Evolutionary conservation across 2,113 vertebrate species (phyloP), one percentile per base, ranked within the genome.

Genomic region (Malurus alboscapulatus): DNA sequence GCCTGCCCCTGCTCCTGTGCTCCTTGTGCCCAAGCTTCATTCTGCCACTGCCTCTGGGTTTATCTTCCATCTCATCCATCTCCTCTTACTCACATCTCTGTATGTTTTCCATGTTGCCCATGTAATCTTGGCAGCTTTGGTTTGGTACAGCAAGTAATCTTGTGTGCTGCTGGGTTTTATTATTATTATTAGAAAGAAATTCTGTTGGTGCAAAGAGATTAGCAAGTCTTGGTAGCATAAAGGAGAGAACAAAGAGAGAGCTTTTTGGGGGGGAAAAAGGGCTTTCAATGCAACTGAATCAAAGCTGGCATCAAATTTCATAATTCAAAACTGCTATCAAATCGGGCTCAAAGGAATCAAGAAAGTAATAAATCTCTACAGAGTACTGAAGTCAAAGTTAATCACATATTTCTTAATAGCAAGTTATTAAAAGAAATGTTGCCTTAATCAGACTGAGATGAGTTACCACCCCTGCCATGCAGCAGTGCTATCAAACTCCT

Each of bases 191-290:
- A 14, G 4, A 11, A 62, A 36, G 24, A 53, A 44, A 34, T 57
- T 65, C 22, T 53, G n/a, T 53, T 38, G 19, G 21, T 88, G 26
- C 29, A 55, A 29, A 71, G 22, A 32, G 8, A 27, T 63, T 25
- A 11, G 9, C 18, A 51, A 87, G 34, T 34, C 48, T 82, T 67
- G 45, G 50, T 48, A 45, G 19, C 19, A 25, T 22, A 66, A 67
- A 87, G 21, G 34, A 88, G 2, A 40, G 26, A 74, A 74, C 6
- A 57, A 88, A 65, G 30, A n/a, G 9, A 34, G 77, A 61, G 7
- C 3, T 72, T 57, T 12, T 17, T 4, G 1, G 9, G 2, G 4
- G 24, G 24, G 17, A 14, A 6, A 6, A 12, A 54, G 42, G 6
- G 29, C 12, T 55, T 5, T 45, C 57, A 65, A 42, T 48, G 40